Base-by-base conservation (phyloP, 2,113 vertebrate species). In the Erythrocebus patas region DNA sequence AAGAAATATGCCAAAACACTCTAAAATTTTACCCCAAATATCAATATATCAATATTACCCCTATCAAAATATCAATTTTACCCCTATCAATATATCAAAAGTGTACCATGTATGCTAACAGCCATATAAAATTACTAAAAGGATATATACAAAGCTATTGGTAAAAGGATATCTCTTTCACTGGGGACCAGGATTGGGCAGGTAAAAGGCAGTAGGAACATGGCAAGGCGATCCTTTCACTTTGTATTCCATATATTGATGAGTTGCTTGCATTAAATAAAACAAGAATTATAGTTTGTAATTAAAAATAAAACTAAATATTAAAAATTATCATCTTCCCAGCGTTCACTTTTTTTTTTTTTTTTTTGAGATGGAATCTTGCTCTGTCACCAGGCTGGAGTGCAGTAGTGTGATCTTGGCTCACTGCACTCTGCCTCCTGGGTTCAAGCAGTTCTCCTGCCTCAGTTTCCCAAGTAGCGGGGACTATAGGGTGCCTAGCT, bases 271-370 rank as follows among this genome's bases (percentile, higher is more conserved):
- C 75, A 70, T 59, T 75, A 75, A 84, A 30, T 40, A 9, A 68
- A 93, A 75, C 18, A 86, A 75, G 25, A 73, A 95, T 57, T 72
- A 88, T 81, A 50, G 48, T 9, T 50, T 83, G 6, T 57, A 48
- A 81, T 35, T 82, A 73, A 95, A 96, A 80, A 73, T 55, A 92
- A 93, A 73, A 61, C 20, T 8, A 93, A 92, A 86, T 66, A 80
- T 84, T 96, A 95, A 93, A 96, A 93, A 66, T 40, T 16, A 50
- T 30, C 64, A 38, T 75, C 23, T 87, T 90, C 55, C 27, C 66
- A 45, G 10, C 48, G 72, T 38, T 88, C 43, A 68, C 30, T 48
- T n/a, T 72, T 91, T 94, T 61, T 81, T 55, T 52, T 52, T 55
- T 55, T 55, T 55, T 55, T 55, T 20, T 55, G 18, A 55, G 52